Base-by-base conservation (phyloP, 2,888 invertebrate genomes). In the Agrochola lota region DNA sequence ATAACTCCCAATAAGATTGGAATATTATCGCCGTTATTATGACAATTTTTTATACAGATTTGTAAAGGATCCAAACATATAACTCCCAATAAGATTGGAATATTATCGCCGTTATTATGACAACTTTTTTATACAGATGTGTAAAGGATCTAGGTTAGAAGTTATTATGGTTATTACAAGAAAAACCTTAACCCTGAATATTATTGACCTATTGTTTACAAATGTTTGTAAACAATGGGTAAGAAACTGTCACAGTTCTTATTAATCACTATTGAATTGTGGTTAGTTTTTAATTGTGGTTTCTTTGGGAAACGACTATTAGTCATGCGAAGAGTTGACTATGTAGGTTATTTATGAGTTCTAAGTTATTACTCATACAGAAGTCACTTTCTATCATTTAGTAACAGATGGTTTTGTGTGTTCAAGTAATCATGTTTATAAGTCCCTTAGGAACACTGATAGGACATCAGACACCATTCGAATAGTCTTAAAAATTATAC, bases 231-330 rank as follows among this genome's bases (percentile, higher is more conserved):
- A n/a, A 46, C 15, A 46, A 46, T 46, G 15, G 6, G 15, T 60
- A 60, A 60, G 78, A 57, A 66, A 55, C 43, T 69, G 17, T 57
- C 43, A 60, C 26, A 26, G 15, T 81, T 81, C 49, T 80, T 70
- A 67, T 69, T 71, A 71, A 55, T 80, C 26, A 26, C 11, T 43
- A 49, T 62, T 71, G 20, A 55, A 9, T 66, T 75, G 86, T 35
- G 72, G 76, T 81, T 67, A 23, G 46, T 46, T 62, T 62, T 35
- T 49, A 46, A 68, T 71, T 72, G 83, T 15, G 69, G 85, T 83
- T 75, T 85, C 52, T 72, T 35, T 60, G 15, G 20, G 69, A 85
- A 83, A 70, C 9, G 6, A 40, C 15, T 11, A 52, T 81, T 81
- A 52, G 85, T 75, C 71, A 85, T 75, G 57, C 35, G 7, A 63